These are phyloP conservation scores for Hippocampus abdominalis DNA, from an alignment of 2,113 vertebrate genomes.

Conservation along the genomic window DNA sequence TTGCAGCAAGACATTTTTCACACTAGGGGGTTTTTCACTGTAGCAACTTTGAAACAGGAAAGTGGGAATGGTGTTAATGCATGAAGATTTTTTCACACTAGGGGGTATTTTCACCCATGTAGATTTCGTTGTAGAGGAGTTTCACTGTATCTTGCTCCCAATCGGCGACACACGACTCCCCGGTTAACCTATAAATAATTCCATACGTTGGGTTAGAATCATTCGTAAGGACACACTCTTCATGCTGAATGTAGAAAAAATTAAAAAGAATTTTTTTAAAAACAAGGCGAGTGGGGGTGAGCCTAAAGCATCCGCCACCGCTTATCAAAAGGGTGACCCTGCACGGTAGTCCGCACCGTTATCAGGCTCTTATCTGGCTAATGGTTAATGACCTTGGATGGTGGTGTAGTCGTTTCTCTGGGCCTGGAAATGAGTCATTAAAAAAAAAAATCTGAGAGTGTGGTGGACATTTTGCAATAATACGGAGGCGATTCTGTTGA, in stretches of 20 bases:
- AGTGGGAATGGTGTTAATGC: too few relatives aligned
- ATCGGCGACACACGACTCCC: constrained; percentile 17
- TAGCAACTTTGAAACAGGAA: too few relatives aligned
- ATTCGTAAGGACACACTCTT: neutral
- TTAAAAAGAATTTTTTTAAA: too few relatives aligned
- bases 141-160: neutral
- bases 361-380: constrained; percentile 56
- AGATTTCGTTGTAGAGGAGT: too few relatives aligned
- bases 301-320: constrained; percentile 11
- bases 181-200: neutral
- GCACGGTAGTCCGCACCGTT: constrained; percentile 39
- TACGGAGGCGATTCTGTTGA: too few relatives aligned
- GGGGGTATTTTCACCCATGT: too few relatives aligned
- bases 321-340: constrained; percentile 47
- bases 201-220: neutral
- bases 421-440: neutral
- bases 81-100: too few relatives aligned
- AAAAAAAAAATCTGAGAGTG: neutral
- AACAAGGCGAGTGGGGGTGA: constrained; percentile 2
- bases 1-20: too few relatives aligned
- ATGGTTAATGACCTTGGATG: constrained; percentile 50
- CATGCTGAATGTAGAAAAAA: neutral
- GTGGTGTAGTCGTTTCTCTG: neutral
- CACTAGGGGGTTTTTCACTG: too few relatives aligned
- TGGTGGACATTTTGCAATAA: neutral